phyloP scores from a whole-genome alignment of 1,140 invertebrate genomes.

The Lamellibrachia luymesi region DNA sequence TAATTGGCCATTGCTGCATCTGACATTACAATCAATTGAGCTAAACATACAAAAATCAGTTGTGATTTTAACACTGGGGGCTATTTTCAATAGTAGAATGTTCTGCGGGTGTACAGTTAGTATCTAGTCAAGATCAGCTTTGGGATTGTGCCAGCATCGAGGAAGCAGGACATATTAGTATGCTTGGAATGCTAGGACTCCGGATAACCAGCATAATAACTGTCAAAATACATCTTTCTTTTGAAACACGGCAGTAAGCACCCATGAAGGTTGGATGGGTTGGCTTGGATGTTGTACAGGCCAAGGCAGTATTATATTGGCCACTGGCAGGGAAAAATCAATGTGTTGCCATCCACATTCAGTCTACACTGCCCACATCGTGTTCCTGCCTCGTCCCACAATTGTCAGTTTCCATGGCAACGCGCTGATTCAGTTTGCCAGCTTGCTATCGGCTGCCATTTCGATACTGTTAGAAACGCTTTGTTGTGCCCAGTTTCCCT shows the following conservation, averaged over 20 bases:
- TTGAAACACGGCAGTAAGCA: neutral
- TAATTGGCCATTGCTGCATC: neutral
- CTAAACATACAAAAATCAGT: neutral
- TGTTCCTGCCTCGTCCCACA: neutral
- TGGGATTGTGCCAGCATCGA: neutral
- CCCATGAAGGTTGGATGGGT: neutral
- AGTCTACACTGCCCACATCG: neutral
- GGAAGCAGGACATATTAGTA: neutral
- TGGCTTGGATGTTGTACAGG: neutral
- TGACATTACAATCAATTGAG: neutral
- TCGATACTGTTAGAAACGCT: neutral
- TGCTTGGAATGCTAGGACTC: neutral
- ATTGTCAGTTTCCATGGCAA: neutral
- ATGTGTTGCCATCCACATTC: neutral
- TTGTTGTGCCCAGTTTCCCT: neutral
- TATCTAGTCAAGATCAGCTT: neutral
- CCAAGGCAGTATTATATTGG: neutral
- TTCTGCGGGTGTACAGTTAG: too few species aligned
- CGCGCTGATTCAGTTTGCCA: neutral
- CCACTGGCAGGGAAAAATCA: neutral
- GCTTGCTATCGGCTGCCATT: neutral
- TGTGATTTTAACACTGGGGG: too few species aligned
- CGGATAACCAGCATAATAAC: neutral
- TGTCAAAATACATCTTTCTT: neutral
- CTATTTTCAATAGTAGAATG: too few species aligned